Conservation (phyloP, 2,888 invertebrate species). For the Hydraecia micacea region DNA sequence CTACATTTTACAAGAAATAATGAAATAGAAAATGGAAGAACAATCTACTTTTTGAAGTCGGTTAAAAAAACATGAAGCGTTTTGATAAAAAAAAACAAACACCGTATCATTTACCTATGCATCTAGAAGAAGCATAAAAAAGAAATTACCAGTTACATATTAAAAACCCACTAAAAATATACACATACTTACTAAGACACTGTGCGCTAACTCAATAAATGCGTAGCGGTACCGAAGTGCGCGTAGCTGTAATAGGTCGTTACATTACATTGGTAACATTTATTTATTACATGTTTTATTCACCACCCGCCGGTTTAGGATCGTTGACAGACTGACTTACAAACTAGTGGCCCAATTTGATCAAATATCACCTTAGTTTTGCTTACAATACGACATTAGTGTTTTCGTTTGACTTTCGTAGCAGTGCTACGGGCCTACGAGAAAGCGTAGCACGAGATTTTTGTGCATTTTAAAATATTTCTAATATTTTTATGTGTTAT, state of each 20-base stretch:
- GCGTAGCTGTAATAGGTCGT: conserved; percentile 75
- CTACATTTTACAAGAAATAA: neutral
- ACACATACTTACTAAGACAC: neutral
- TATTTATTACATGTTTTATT: conserved; percentile 89
- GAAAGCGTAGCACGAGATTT: conserved; percentile 46
- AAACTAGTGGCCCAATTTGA: conserved; percentile 35
- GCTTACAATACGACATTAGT: neutral
- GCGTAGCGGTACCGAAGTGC: conserved; percentile 45
- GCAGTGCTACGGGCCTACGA: conserved; percentile 60
- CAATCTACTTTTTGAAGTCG: neutral
- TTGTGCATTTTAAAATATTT: conserved; percentile 8
- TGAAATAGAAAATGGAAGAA: neutral
- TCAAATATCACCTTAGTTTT: conserved; percentile 45
- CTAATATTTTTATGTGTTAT: neutral
- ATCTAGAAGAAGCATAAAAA: no score
- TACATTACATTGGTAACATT: conserved; percentile 82
- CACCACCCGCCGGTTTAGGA: conserved; percentile 74
- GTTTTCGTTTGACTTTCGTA: conserved; percentile 24
- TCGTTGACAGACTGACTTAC: conserved; percentile 69
- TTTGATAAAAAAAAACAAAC: neutral
- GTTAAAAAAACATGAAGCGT: neutral
- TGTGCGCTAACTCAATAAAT: conserved; percentile 48
- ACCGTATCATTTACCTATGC: no score
- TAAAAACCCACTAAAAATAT: neutral
- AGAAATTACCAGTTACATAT: neutral